Base-by-base conservation (phyloP, 2,888 invertebrate genomes). In the Xanthia icteritia region DNA sequence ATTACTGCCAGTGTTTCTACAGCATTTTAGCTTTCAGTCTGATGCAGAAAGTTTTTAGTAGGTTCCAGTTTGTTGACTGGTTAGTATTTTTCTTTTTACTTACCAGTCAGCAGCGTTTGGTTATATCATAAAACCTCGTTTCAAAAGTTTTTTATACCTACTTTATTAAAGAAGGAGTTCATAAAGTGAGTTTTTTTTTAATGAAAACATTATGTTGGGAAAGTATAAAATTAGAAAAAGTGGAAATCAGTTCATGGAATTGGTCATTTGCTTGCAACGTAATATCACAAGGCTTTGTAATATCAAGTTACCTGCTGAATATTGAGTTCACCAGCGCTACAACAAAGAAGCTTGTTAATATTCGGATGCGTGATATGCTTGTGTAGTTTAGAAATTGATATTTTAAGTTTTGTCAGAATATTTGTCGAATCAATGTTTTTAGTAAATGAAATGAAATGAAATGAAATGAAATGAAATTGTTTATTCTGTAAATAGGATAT, bases 11-110 rank as follows among this genome's bases (percentile, higher is more conserved):
- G 23, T 36, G 1, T 51, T 67, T 31, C 23, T 67, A 9, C 31
- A 17, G 27, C 23, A 15, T 31, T 67, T 67, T 51, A 15, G 23
- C 17, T 51, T 23, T 67, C 67, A 51, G 51, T 17, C 15, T 51
- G 67, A 36, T 67, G 36, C 23, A 67, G 31, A 36, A 23, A 23
- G 51, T 67, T 67, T 67, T 51, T 36, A 67, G 51, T 51, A 36
- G 31, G 5, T n/a, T 36, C 51, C 9, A 67, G 51, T 8, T 27
- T 65, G 27, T 27, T 23, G 54, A 54, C 13, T 45, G 20, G 6
- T 20, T 4, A 20, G 45, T 6, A 45, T 65, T 27, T 65, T 45
- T 11, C 20, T 31, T 31, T 31, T 1, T 31, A 31, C 31, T 31
- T 2, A 31, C 31, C 31, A 31, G 31, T 31, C 31, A 31, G 31